These are phyloP conservation scores for Trichonephila inaurata DNA, from an alignment of 1,140 invertebrate genomes.

Conservation along the genomic window DNA sequence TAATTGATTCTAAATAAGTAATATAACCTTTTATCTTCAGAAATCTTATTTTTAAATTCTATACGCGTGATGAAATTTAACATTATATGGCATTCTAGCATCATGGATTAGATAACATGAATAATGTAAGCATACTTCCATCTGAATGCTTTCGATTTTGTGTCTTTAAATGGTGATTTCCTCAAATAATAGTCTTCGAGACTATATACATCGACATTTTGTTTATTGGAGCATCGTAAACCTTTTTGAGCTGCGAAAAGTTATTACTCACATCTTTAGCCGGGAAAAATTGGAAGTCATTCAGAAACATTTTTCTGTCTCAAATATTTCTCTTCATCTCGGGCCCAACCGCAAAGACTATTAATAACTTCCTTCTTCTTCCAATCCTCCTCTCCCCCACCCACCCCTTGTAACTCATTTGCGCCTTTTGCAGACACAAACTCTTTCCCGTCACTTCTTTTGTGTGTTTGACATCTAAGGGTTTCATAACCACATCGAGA, in stretches of 20 bases:
- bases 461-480: conserved; percentile 5
- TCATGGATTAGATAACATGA: too few species aligned
- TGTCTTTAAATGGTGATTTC: too few species aligned
- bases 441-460: background rate
- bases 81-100: too few species aligned
- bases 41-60: too few species aligned
- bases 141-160: too few species aligned
- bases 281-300: conserved; percentile 25
- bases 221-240: background rate
- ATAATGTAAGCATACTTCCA: too few species aligned
- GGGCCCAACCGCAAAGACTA: conserved; percentile 23
- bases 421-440: conserved; percentile 12
- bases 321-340: conserved; percentile 38
- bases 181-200: too few species aligned
- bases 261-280: conserved; percentile 37
- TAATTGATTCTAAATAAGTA: too few species aligned
- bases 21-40: too few species aligned
- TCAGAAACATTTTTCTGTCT: conserved; percentile 38
- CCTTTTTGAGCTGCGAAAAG: conserved; percentile 10
- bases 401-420: conserved; percentile 5
- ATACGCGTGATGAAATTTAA: too few species aligned
- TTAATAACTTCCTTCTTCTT: conserved; percentile 3
- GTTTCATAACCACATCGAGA: background rate
- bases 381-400: background rate
- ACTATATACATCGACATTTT: background rate